phyloP scores from a whole-genome alignment of 2,888 invertebrate species.

The Helicoverpa assulta region DNA sequence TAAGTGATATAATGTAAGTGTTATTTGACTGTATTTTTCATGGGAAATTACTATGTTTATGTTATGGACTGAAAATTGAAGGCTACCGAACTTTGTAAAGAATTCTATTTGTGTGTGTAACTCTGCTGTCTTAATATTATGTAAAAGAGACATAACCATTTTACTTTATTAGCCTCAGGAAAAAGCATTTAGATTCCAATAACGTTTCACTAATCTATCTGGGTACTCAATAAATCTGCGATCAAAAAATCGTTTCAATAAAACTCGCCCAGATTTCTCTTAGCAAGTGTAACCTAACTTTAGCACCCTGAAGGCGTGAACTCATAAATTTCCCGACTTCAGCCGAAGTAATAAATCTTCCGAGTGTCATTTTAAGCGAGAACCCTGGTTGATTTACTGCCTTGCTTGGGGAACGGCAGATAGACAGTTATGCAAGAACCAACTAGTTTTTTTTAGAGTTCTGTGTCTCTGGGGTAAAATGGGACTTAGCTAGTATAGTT shows the following conservation, averaged over 20 bases:
- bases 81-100: too few relatives aligned
- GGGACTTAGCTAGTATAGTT: too few relatives aligned
- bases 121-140: too few relatives aligned
- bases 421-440: conserved; percentile 31
- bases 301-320: conserved; percentile 18
- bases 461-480: too few relatives aligned
- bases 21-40: too few relatives aligned
- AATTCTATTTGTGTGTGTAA: too few relatives aligned
- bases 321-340: conserved; percentile 47
- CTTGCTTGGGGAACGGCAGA: conserved; percentile 1
- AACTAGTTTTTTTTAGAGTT: conserved; percentile 12
- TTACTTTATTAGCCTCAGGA: too few relatives aligned
- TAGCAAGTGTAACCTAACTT: conserved; percentile 34
- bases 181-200: too few relatives aligned
- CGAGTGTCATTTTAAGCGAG: conserved; percentile 51
- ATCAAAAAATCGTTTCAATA: conserved; percentile 7
- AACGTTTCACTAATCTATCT: neutral
- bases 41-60: too few relatives aligned
- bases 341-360: conserved; percentile 39
- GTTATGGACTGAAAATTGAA: too few relatives aligned
- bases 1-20: too few relatives aligned
- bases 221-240: neutral
- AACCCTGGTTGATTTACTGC: conserved; percentile 47
- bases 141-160: too few relatives aligned
- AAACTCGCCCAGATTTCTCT: conserved; percentile 2